These are phyloP conservation scores for Hippoglossus stenolepis DNA, from an alignment of 2,113 vertebrate species.

Conservation along the genomic window DNA sequence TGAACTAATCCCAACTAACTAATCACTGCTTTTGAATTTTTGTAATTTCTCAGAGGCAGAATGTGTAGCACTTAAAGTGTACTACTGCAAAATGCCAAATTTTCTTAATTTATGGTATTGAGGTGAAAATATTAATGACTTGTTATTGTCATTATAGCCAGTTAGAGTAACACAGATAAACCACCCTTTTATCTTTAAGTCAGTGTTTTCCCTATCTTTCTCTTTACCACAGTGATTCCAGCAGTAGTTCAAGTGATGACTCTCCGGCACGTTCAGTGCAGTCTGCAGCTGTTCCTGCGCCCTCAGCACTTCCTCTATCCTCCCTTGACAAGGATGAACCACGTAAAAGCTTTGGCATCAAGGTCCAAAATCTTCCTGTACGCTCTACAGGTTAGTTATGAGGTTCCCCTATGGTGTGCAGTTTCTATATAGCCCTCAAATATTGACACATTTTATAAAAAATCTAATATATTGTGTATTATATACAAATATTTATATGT, in stretches of 20 bases:
- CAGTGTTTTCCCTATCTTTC: constrained; percentile 20
- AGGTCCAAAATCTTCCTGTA: constrained; percentile 99
- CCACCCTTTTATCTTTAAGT: neutral
- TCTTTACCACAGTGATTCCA: constrained; percentile 89
- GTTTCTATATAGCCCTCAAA: neutral
- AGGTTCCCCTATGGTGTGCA: neutral
- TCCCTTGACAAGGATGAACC: constrained; percentile 98
- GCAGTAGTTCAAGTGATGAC: constrained; percentile 96
- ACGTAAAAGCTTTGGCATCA: constrained; percentile 98
- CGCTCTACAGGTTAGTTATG: constrained; percentile 92
- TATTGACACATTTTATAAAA: neutral
- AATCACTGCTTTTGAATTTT: no score
- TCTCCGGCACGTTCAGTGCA: constrained; percentile 96
- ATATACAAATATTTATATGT: neutral
- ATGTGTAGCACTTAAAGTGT: no score
- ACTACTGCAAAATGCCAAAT: no score
- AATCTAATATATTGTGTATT: neutral
- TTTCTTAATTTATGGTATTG: no score
- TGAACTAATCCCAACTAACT: neutral
- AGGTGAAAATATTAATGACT: neutral
- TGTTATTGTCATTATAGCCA: no score
- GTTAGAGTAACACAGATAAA: neutral
- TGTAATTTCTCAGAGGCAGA: no score
- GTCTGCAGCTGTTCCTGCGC: constrained; percentile 95
- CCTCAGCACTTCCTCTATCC: constrained; percentile 89